Evolutionary conservation across 2,888 invertebrate species (phyloP).

Genomic region (Polymixis lichenea): DNA sequence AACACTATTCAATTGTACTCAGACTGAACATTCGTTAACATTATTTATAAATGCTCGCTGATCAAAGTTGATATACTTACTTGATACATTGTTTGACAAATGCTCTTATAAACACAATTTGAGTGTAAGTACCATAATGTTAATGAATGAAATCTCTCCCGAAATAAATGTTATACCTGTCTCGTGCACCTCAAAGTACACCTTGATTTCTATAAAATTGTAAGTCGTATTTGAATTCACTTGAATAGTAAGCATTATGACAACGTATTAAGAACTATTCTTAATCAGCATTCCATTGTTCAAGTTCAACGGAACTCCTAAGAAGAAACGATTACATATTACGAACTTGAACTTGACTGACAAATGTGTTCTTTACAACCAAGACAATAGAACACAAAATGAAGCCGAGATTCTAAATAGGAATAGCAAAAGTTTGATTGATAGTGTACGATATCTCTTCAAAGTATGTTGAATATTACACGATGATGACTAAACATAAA

Average conservation of each 20-base stretch:
- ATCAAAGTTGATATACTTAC: conserved; percentile 58
- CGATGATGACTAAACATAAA: conserved; percentile 86
- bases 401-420: conserved; percentile 46
- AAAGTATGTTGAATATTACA: conserved; percentile 84
- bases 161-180: conserved; percentile 56
- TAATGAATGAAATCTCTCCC: conserved; percentile 68
- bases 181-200: conserved; percentile 18
- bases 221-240: conserved; percentile 13
- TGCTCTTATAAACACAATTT: conserved; percentile 69
- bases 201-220: neutral
- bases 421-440: conserved; percentile 80
- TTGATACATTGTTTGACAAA: conserved; percentile 69
- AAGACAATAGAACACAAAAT: conserved; percentile 67
- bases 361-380: conserved; percentile 65
- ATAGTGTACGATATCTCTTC: conserved; percentile 82
- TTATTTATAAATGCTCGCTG: conserved; percentile 60
- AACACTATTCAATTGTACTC: conserved; percentile 45
- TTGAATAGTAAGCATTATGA: conserved; percentile 30
- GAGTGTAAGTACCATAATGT: conserved; percentile 66
- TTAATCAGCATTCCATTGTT: conserved; percentile 9
- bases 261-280: conserved; percentile 23
- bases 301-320: conserved; percentile 33
- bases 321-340: conserved; percentile 60
- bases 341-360: conserved; percentile 72
- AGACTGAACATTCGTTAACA: conserved; percentile 44